Conservation (phyloP, 2,113 vertebrate genomes). For the Lagopus leucura region DNA sequence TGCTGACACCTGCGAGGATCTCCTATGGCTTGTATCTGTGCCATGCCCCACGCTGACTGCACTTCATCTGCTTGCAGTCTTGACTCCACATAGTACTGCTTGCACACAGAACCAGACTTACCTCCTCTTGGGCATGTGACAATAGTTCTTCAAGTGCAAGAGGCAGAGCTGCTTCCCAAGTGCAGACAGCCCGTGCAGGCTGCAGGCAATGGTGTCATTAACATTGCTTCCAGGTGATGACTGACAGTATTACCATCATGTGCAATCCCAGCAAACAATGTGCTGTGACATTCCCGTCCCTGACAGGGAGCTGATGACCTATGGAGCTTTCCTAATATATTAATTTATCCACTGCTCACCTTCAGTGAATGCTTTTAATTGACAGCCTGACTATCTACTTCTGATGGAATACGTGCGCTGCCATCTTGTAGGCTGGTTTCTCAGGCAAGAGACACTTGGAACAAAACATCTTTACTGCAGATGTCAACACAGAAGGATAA, state of each 20-base stretch:
- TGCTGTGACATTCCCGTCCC: neutral
- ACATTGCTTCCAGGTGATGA: neutral
- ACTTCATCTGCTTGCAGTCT: neutral
- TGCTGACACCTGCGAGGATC: neutral
- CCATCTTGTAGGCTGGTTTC: neutral
- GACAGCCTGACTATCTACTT: slow-evolving; percentile 1
- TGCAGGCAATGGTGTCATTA: slow-evolving; percentile 10
- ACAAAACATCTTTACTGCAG: neutral
- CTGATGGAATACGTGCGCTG: neutral
- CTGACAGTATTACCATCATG: neutral
- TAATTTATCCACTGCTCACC: slow-evolving; percentile 22
- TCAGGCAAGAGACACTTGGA: neutral
- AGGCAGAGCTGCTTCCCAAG: neutral
- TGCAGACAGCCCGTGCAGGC: neutral
- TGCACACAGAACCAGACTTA: neutral
- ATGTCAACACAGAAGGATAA: neutral
- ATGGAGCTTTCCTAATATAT: slow-evolving; percentile 44
- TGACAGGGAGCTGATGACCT: slow-evolving; percentile 31
- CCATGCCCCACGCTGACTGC: neutral
- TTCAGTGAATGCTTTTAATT: slow-evolving; percentile 25
- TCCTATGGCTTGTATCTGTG: neutral
- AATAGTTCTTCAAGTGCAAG: neutral
- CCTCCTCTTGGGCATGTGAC: neutral
- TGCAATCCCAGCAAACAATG: neutral
- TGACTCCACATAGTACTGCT: neutral